Base-by-base conservation (phyloP, 2,888 invertebrate genomes). In the Odontocolon sp. region DNA sequence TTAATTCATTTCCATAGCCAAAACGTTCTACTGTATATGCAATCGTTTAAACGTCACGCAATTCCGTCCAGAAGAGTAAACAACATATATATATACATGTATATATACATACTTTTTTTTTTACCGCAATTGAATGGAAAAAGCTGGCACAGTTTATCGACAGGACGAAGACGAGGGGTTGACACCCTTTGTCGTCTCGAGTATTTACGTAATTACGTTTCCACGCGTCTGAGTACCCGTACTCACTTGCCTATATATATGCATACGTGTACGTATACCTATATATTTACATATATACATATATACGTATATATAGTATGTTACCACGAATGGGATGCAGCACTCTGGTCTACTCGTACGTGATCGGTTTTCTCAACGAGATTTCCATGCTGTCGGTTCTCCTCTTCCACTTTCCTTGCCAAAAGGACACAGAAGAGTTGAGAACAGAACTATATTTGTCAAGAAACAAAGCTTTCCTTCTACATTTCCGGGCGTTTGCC, bases 171-270 rank as follows among this genome's bases (percentile, higher is more conserved):
- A 50, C 52, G 64, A 64, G 64, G 36, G 50, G 52, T 18, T 40
- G 64, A 64, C 64, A 64, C 14, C 50, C 64, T 52, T 64, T 52
- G 64, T 64, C 64, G 64, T 64, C 64, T 64, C 64, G 64, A 64
- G 64, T 64, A 64, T 64, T 64, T 64, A 64, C 64, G 64, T 64
- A 64, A 64, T 64, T 64, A 52, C 64, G 64, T 64, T 64, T 64
- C 50, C 52, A 36, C 14, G 38, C 38, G 36, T 36, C 16, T 3
- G 26, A 52, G 52, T 47, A 6, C 36, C 21, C 18, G 23, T 9
- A 59, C 23, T 63, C 47, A 2, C 36, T n/a, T 33, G 31, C 61
- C 16, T 40, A 11, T 14, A 14, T n/a, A n/a, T 31, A 31, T 8
- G 16, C 8, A 52, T n/a, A n/a, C 9, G 4, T 36, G n/a, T 36